Evolutionary conservation across 2,888 invertebrate species (phyloP), one percentile per base, ranked within the genome.

Genomic region (Eledone cirrhosa): DNA sequence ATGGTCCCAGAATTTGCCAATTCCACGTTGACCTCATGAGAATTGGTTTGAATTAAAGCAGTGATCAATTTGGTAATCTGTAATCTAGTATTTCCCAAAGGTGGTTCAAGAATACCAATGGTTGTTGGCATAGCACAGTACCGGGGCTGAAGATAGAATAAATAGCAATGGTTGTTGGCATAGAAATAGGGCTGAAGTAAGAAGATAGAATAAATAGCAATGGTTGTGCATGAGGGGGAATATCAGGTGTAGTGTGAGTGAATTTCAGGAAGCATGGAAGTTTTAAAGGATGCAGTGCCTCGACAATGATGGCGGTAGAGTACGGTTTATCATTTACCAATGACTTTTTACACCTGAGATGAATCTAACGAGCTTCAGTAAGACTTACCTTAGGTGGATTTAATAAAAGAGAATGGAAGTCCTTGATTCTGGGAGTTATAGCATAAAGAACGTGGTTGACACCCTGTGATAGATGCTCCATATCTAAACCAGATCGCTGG

Each of bases 31-130:
- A 97, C 93, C 87, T 94, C 93, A 84, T 93, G 92, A 89, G 94
- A 94, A 89, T 95, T 94, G 78, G 94, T 94, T 82, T 85, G 83
- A 76, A 96, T 92, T 86, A 97, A 92, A 80, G 94, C 94, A 83
- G 95, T 94, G 88, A 97, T 92, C 84, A 97, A 92, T 89, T 94
- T 94, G 81, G 95, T 94, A 85, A 96, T 94, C 91, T 96, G 95
- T 82, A 96, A 92, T 83, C 96, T 93, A 74, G 95, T 94, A 90
- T 94, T 94, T 80, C 96, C 96, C 87, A 96, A 92, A 47, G 95
- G 95, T 82, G 94, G 94, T 84, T 94, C 93, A 86, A 95, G 90
- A 82, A 93, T 89, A 81, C 95, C 95, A 84, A 93, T 93, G 83
- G 94, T 94, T 84, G 94, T 94, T 86, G 92, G 92, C 86, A 95